Base-by-base conservation (phyloP, 1,140 invertebrate genomes). In the Hyles euphorbiae region DNA sequence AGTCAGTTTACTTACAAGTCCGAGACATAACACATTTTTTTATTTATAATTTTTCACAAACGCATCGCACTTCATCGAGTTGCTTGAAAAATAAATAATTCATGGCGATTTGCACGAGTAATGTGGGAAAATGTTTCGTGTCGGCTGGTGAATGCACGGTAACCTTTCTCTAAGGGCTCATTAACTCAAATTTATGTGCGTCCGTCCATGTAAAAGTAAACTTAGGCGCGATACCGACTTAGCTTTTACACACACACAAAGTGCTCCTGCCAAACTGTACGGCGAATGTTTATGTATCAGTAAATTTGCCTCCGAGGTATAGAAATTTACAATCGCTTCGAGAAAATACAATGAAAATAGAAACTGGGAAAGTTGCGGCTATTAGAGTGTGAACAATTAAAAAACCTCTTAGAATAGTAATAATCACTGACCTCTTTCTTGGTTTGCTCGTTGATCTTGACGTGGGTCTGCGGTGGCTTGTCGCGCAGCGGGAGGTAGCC, bases 361-460 rank as follows among this genome's bases (percentile, higher is more conserved):
- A 78, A 73, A 75, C 63, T 69, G 72, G 69, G 73, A 78, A 74
- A 74, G 74, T 73, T 64, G 68, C 56, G 68, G 53, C 74, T 83
- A 81, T 75, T 81, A 79, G 80, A 81, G 63, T 81, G 78, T 83
- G 74, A 80, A 78, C 71, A 72, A 75, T 70, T 76, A 53, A 64
- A 67, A 72, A 67, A 72, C 64, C 32, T 34, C 43, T 8, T 34
- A 72, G 72, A 61, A 63, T 72, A 66, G 76, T 68, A 77, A 79
- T 40, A 8, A 75, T 75, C 71, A 84, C 87, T 84, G 76, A 90
- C 89, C 88, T 90, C 89, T 86, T 90, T 90, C 67, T 89, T 89
- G 40, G 85, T 89, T 68, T 89, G 81, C 53, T 87, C 85, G 73
- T 84, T 89, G 76, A 89, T 87, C 68, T 89, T 88, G 60, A 89